Percentiles rank a stretch among this genome's conserved stretches.
These are phyloP conservation scores for Heterocephalus glaber DNA, from an alignment of 2,113 vertebrate genomes.

Conservation along the genomic window DNA sequence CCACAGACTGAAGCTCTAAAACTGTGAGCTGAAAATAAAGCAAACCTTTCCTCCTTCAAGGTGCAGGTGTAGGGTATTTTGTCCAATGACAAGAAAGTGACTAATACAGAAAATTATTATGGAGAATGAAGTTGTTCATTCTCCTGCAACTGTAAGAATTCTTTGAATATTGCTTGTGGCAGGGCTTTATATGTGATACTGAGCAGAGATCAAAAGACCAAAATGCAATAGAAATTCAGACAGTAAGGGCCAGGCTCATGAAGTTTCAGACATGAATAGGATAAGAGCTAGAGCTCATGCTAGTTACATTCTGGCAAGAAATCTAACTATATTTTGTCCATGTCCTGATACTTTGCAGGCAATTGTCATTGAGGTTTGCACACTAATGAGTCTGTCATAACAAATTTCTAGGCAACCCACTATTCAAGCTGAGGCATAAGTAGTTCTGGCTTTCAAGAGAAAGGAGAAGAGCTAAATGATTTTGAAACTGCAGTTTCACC, in stretches of 20 bases:
- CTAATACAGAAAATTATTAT: no score
- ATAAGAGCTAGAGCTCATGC: not conserved
- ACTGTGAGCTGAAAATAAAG: not conserved
- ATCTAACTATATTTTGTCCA: not conserved
- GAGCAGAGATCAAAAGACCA: not conserved
- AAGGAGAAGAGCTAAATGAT: not conserved
- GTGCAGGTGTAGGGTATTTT: no score
- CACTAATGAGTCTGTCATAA: not conserved
- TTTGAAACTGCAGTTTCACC: not conserved
- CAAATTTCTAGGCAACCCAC: not conserved
- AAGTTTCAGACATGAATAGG: not conserved
- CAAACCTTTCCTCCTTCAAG: not conserved
- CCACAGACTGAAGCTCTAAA: not conserved
- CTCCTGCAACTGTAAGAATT: no score
- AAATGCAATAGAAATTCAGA: not conserved
- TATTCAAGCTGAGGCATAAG: not conserved
- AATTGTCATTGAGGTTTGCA: not conserved
- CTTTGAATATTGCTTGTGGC: no score
- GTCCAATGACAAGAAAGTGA: no score
- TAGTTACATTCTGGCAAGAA: not conserved
- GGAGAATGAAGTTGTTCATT: no score
- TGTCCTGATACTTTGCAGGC: not conserved
- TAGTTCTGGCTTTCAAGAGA: not conserved
- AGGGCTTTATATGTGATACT: no score
- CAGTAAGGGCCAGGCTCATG: not conserved